Conservation (phyloP, 1,140 invertebrate species). For the Euura lappo region DNA sequence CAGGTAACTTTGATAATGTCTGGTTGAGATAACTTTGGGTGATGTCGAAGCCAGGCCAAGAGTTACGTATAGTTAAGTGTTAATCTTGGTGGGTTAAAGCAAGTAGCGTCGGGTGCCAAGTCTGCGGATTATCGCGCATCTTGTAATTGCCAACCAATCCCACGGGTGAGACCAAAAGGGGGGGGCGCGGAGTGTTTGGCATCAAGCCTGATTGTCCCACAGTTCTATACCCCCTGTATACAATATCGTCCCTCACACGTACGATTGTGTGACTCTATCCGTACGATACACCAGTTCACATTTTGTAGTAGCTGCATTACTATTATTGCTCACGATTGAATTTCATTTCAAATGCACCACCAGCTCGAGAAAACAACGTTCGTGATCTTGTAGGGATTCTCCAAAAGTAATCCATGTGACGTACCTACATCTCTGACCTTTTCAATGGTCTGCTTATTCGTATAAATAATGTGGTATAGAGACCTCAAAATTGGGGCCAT, state of each 20-base stretch:
- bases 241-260: conserved; percentile 19
- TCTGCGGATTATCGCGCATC: conserved; percentile 61
- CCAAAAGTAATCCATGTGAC: too few species aligned
- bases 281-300: conserved; percentile 40
- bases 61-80: conserved; percentile 58
- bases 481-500: background rate
- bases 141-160: conserved; percentile 61
- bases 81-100: conserved; percentile 60
- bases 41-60: conserved; percentile 39
- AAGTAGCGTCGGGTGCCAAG: conserved; percentile 56
- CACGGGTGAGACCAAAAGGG: conserved; percentile 50
- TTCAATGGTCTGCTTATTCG: too few species aligned
- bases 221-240: conserved; percentile 13
- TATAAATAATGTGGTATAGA: too few species aligned
- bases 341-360: too few species aligned
- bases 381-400: too few species aligned
- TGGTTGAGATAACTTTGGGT: background rate
- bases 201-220: conserved; percentile 59
- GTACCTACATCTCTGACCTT: too few species aligned
- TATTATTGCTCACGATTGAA: conserved; percentile 20
- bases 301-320: conserved; percentile 37
- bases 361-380: too few species aligned
- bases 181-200: conserved; percentile 55
- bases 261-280: conserved; percentile 11
- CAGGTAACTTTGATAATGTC: background rate